phyloP scores from a whole-genome alignment of 2,888 invertebrate genomes.

The Xylocampa areola region DNA sequence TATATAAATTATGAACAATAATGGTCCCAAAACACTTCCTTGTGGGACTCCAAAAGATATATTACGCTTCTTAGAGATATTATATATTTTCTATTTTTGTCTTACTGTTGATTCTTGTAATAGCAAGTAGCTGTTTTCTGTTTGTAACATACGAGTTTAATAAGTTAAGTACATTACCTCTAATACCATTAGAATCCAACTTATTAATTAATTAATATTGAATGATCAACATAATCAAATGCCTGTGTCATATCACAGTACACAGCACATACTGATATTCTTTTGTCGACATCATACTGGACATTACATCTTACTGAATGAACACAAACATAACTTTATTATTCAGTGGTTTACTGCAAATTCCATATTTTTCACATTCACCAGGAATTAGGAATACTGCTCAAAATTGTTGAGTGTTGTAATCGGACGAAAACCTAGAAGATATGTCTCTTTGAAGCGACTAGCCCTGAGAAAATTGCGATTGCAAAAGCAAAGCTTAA shows the following conservation, averaged over 20 bases:
- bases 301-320: neutral
- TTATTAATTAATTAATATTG: neutral
- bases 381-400: no score
- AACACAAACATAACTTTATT: no score
- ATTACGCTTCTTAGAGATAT: neutral
- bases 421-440: no score
- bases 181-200: neutral
- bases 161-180: neutral
- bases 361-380: no score
- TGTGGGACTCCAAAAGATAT: neutral
- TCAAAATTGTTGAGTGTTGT: no score
- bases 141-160: neutral
- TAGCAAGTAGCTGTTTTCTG: neutral
- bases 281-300: neutral
- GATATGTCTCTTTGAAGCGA: no score
- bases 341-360: no score
- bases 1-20: neutral
- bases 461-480: no score
- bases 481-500: no score
- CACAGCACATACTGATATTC: no score
- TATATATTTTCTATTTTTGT: neutral
- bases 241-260: no score
- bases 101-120: neutral
- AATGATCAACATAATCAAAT: neutral
- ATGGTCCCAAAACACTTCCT: neutral